phyloP scores from a whole-genome alignment of 2,113 vertebrate species.

The Silurus asotus region DNA sequence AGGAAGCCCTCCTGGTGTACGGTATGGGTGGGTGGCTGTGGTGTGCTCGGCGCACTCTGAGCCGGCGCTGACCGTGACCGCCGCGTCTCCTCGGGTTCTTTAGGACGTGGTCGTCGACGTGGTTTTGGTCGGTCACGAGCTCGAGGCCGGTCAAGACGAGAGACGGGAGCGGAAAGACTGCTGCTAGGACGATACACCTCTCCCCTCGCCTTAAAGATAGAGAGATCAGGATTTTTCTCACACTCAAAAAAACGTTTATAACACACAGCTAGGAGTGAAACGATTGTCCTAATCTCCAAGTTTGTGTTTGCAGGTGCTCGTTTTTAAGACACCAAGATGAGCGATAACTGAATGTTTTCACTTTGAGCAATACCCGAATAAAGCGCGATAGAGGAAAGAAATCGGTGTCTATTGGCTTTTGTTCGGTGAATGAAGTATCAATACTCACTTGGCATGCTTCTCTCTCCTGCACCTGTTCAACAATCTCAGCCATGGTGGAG shows the following conservation, averaged over 20 bases:
- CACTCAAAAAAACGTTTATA: background rate
- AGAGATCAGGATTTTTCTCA: background rate
- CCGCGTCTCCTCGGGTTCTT: slow-evolving; percentile 82
- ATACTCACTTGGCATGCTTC: slow-evolving; percentile 75
- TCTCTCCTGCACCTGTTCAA: slow-evolving; percentile 91
- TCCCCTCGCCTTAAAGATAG: slow-evolving; percentile 65
- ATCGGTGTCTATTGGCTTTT: background rate
- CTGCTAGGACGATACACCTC: slow-evolving; percentile 77
- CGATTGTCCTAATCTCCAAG: background rate
- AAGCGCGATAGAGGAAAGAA: background rate
- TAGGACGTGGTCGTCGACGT: slow-evolving; percentile 85
- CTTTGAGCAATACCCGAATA: background rate
- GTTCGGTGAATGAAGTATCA: background rate
- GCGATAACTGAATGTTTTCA: background rate
- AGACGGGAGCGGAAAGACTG: slow-evolving; percentile 82
- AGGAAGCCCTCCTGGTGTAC: slow-evolving; percentile 87
- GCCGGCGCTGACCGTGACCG: slow-evolving; percentile 88
- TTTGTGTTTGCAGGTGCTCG: background rate
- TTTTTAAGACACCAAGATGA: background rate
- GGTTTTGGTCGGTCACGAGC: slow-evolving; percentile 89
- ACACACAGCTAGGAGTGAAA: background rate
- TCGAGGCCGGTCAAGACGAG: slow-evolving; percentile 85
- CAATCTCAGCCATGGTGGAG: slow-evolving; percentile 89
- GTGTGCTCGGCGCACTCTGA: slow-evolving; percentile 76
- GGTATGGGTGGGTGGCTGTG: slow-evolving; percentile 82